These are phyloP conservation scores for Sphenodon punctatus DNA, from an alignment of 2,797 vertebrate genomes.

Conservation along the genomic window DNA sequence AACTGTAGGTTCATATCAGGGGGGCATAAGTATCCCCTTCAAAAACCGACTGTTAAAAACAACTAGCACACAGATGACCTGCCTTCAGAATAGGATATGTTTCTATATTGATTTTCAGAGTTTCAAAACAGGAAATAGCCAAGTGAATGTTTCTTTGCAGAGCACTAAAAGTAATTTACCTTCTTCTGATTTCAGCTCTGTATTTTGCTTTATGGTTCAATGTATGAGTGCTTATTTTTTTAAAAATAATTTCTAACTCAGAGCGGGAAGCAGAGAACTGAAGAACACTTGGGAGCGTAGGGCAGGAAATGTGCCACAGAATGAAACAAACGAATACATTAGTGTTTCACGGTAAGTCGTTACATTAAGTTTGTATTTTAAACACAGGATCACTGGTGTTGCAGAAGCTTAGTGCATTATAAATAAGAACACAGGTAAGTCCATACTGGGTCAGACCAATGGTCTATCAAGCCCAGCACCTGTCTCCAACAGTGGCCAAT, in stretches of 20 bases:
- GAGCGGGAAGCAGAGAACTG: constrained; percentile 29
- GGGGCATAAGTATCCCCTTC: constrained; percentile 69
- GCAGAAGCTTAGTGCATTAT: constrained; percentile 11
- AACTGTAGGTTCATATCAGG: constrained; percentile 72
- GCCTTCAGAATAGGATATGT: constrained; percentile 73
- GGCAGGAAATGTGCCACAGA: constrained; percentile 60
- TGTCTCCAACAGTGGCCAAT: too few species aligned
- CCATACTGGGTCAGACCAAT: too few species aligned
- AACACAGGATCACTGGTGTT: constrained; percentile 29
- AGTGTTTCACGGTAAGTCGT: constrained; percentile 48
- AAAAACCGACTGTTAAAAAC: constrained; percentile 74
- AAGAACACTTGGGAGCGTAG: constrained; percentile 36
- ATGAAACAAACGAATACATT: constrained; percentile 54
- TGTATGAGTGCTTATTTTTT: constrained; percentile 74
- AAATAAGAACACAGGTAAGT: too few species aligned
- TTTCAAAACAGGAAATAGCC: constrained; percentile 77
- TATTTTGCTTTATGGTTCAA: constrained; percentile 78
- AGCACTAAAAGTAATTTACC: constrained; percentile 78
- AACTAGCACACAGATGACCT: constrained; percentile 63
- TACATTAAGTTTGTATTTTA: constrained; percentile 45
- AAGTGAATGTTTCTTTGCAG: constrained; percentile 77
- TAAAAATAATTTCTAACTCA: constrained; percentile 73
- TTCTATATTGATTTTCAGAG: constrained; percentile 78
- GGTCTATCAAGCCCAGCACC: too few species aligned
- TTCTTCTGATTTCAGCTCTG: constrained; percentile 74